phyloP scores from a whole-genome alignment of 2,888 invertebrate genomes.

The Ganaspis brasiliensis region DNA sequence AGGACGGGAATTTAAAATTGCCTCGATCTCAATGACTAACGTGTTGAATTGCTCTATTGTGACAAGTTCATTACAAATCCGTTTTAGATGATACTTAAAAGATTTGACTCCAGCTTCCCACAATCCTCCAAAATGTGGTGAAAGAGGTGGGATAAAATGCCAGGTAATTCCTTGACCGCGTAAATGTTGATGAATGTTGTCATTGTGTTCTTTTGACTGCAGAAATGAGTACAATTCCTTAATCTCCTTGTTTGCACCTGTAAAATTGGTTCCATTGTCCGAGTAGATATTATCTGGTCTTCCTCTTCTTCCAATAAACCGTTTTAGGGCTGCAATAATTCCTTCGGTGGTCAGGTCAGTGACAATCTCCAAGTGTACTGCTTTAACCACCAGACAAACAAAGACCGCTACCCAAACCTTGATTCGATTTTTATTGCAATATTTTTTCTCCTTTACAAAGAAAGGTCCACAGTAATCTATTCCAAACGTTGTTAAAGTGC shows the following conservation, averaged over 20 bases:
- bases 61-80: background rate
- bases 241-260: background rate
- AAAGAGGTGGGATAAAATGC: background rate
- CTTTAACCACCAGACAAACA: background rate
- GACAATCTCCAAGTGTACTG: too few relatives aligned
- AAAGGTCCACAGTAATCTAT: too few relatives aligned
- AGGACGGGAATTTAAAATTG: background rate
- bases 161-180: background rate
- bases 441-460: background rate
- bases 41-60: background rate
- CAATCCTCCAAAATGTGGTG: background rate
- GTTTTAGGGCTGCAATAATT: background rate
- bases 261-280: background rate
- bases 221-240: background rate
- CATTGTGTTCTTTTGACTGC: background rate
- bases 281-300: background rate
- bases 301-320: background rate
- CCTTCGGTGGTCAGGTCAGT: background rate
- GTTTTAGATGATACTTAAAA: background rate
- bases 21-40: background rate
- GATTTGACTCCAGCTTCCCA: background rate
- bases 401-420: background rate
- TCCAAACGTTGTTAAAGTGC: too few relatives aligned
- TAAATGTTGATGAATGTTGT: background rate
- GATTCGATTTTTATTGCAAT: background rate